Evolutionary conservation across 2,888 invertebrate genomes (phyloP).

Genomic region (Troides oblongomaculatus): DNA sequence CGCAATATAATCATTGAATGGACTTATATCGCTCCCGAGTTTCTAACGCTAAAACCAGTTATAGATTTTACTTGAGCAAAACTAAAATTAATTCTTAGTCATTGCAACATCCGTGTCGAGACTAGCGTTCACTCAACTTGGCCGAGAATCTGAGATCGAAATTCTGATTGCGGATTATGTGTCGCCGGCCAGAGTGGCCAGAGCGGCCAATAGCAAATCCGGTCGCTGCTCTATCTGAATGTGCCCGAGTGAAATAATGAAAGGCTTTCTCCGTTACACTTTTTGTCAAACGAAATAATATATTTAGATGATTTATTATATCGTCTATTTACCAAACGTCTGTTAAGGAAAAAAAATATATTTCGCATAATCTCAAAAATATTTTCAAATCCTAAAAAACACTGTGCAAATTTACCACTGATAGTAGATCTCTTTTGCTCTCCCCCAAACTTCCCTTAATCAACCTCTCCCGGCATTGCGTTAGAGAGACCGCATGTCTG

Average conservation of each 20-base stretch:
- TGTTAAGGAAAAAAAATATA: too few relatives aligned
- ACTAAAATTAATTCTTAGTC: constrained; percentile 43
- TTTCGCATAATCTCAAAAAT: too few relatives aligned
- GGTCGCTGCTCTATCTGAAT: constrained; percentile 13
- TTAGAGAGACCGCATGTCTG: too few relatives aligned
- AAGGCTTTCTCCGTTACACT: not conserved
- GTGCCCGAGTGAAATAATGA: not conserved
- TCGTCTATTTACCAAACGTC: too few relatives aligned
- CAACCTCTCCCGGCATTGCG: too few relatives aligned
- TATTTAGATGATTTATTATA: not conserved
- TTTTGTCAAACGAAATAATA: not conserved
- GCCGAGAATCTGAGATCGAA: constrained; percentile 44
- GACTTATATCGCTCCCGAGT: constrained; percentile 24
- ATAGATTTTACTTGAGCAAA: constrained; percentile 38
- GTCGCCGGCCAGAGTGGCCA: constrained; percentile 26
- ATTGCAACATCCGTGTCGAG: constrained; percentile 40
- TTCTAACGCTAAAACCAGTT: constrained; percentile 35
- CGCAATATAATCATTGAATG: constrained; percentile 38
- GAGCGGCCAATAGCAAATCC: constrained; percentile 1
- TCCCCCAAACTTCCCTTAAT: too few relatives aligned
- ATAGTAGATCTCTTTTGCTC: too few relatives aligned
- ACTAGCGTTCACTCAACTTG: constrained; percentile 48
- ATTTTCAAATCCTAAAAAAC: too few relatives aligned
- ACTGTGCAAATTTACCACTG: too few relatives aligned
- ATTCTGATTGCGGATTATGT: constrained; percentile 36